A percentile compares a stretch with the other conserved stretches of the same genome.
phyloP scores from a whole-genome alignment of 1,140 invertebrate species.

The Drosophila ficusphila region DNA sequence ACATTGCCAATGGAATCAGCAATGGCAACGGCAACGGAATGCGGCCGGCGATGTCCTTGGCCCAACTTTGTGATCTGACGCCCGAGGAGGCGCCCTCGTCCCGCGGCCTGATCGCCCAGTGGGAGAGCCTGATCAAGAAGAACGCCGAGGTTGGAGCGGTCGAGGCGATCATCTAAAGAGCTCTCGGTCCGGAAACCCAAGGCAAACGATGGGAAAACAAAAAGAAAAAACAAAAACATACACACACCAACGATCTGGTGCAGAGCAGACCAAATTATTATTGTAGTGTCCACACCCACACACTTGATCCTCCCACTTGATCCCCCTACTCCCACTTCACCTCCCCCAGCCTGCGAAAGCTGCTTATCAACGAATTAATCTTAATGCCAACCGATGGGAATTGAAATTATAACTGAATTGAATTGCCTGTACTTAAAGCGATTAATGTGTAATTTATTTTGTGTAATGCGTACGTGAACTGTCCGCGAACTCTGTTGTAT shows the following conservation, averaged over 20 bases:
- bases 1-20: slow-evolving; percentile 44
- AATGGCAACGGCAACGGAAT: slow-evolving; percentile 73
- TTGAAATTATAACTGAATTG: slow-evolving; percentile 20
- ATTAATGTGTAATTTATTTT: slow-evolving; percentile 34
- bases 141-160: slow-evolving; percentile 80
- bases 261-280: slow-evolving; percentile 77
- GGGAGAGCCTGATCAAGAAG: slow-evolving; percentile 87
- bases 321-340: not conserved
- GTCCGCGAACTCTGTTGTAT: slow-evolving; percentile 57
- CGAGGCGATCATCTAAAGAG: slow-evolving; percentile 55
- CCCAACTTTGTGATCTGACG: slow-evolving; percentile 86
- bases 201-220: not conserved
- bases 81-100: slow-evolving; percentile 86
- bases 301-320: not conserved
- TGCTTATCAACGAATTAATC: slow-evolving; percentile 69
- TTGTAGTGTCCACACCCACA: slow-evolving; percentile 56
- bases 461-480: slow-evolving; percentile 34
- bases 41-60: slow-evolving; percentile 86
- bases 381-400: slow-evolving; percentile 26
- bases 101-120: slow-evolving; percentile 86
- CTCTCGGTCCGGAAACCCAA: not conserved
- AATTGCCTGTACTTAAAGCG: slow-evolving; percentile 57
- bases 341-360: slow-evolving; percentile 8
- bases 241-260: slow-evolving; percentile 35
- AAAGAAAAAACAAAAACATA: not conserved